These are phyloP conservation scores for Turritopsis dohrnii DNA, from an alignment of 30 jellyfish, hydroid and myxozoan species.

Conservation along the genomic window DNA sequence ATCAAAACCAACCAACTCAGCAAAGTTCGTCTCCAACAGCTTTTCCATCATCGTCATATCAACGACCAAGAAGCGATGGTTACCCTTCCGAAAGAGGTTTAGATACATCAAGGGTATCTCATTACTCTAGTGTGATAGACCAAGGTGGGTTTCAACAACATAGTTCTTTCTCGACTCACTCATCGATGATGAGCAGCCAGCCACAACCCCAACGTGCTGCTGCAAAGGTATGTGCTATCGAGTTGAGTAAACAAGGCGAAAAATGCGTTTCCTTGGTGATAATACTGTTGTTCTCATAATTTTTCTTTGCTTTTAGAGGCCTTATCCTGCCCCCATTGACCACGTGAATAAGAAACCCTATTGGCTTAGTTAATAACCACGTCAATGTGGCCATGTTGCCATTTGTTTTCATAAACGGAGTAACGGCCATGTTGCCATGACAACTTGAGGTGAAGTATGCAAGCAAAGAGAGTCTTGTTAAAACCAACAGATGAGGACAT, in stretches of 20 bases:
- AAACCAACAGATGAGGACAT: background rate
- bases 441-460: background rate
- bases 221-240: background rate
- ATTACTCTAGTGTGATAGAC: background rate
- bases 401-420: background rate
- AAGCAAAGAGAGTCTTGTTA: background rate
- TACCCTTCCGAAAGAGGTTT: background rate
- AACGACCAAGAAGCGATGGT: background rate
- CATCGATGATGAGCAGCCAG: too few species aligned
- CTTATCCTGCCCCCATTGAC: background rate
- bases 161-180: background rate
- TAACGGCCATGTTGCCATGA: background rate
- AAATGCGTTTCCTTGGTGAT: background rate
- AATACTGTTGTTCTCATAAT: background rate
- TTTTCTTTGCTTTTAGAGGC: background rate
- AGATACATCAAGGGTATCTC: background rate
- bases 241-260: background rate
- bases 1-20: background rate
- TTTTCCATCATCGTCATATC: background rate
- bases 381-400: background rate
- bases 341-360: background rate
- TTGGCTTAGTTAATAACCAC: background rate
- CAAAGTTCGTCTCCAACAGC: background rate
- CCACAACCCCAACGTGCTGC: background rate
- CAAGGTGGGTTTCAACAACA: background rate